Evolutionary conservation across 2,888 invertebrate species (phyloP), one percentile per base, ranked within the genome.

Genomic region (Drosophila mercatorum): DNA sequence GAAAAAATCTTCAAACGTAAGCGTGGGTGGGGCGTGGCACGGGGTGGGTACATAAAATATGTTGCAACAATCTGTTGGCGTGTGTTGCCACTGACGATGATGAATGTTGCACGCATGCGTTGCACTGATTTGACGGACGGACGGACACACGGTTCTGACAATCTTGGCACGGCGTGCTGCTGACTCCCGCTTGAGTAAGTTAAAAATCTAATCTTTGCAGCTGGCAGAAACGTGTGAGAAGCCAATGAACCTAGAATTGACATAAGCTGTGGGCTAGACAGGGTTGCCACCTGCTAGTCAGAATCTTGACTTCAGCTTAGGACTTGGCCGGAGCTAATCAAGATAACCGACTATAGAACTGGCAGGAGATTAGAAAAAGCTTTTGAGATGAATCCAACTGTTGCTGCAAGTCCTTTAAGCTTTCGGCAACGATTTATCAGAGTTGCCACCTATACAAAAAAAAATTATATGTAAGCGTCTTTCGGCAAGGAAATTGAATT

Each of bases 31-130:
- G 47, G 34, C 34, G 6, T n/a, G 14, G 14, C 12, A 26, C 31
- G 49, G 14, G 28, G 26, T 26, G 14, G 6, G 41, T 10, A 43
- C 82, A 70, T 89, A 82, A 89, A 84, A 89, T 84, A 88, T 85
- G 85, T 82, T 89, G 88, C 85, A 85, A 87, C 88, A 89, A 80
- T 88, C 81, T 84, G 88, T 75, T 82, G 83, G 71, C 70, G 83
- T 80, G 68, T 80, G 72, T 64, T 75, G 80, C 72, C 69, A 56
- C 65, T 83, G 81, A 89, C 84, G 87, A 84, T 86, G 85, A 86
- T 89, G 85, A 86, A 86, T 86, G 89, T 84, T 80, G 87, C 89
- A 89, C 84, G 81, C 87, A 85, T 81, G 86, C 84, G 80, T 85
- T 82, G 80, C 88, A 80, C 84, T 78, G 84, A 88, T 88, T 84